Base-by-base conservation (phyloP, 2,797 vertebrate species). In the Ficedula albicollis region DNA sequence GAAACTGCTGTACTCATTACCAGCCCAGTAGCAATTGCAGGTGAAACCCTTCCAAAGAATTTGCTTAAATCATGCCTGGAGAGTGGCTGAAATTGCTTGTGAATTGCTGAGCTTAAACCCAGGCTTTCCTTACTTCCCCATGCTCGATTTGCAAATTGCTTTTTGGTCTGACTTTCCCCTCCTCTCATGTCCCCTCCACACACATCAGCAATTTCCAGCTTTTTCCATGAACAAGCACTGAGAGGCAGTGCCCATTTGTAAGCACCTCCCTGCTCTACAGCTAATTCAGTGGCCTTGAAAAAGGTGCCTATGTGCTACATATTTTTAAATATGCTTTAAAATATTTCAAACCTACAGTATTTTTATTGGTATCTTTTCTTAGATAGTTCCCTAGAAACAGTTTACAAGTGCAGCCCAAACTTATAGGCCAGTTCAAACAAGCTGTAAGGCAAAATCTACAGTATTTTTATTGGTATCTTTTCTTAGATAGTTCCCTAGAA, bases 11-110 rank as follows among this genome's bases (percentile, higher is more conserved):
- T 54, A 13, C 55, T 87, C 88, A 46, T 92, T 95, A 92, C 81
- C 39, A 89, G 70, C 67, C 73, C 84, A 67, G 91, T 74, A 82
- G 84, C 89, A 59, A 76, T 1, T 49, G 78, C 63, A 77, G 72
- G 75, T 87, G 84, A 94, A 96, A 82, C 36, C 44, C 48, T 87
- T 92, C 84, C 92, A 87, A 63, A 80, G 67, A 92, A 90, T 92
- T 90, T 92, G 60, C 66, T 95, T 90, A 92, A 92, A 80, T 93
- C 58, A 55, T 68, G 72, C 87, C 39, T 67, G 73, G 56, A 89
- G 68, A 80, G 72, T n/a, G 44, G 34, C 52, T 87, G 64, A 88
- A 94, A 85, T 87, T 62, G 64, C 60, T 82, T 64, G 66, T 48
- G 72, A 84, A 94, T 51, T 59, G 54, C 86, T 83, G 75, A 82